Conservation (phyloP, 2,113 vertebrate species). For the Mobula birostris region DNA sequence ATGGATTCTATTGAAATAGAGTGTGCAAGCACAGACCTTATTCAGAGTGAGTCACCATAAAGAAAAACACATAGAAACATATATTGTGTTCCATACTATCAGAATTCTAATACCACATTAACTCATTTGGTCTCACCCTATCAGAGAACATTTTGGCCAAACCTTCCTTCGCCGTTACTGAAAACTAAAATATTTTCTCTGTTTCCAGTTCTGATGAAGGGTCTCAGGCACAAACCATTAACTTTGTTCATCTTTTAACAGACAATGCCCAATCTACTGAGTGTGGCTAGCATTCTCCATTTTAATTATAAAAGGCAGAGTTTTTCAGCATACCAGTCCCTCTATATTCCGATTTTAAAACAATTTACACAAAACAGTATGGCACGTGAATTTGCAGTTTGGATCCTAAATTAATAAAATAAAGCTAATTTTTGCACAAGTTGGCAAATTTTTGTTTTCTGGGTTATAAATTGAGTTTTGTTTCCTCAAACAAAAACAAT, state of each 20-base stretch:
- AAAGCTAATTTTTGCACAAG: neutral
- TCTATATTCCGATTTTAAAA: neutral
- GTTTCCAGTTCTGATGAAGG: no score
- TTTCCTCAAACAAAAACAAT: neutral
- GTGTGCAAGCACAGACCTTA: neutral
- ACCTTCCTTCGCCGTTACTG: no score
- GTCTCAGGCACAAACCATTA: no score
- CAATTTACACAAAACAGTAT: no score
- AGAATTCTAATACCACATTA: neutral
- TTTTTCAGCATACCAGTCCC: no score
- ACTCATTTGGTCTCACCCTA: neutral
- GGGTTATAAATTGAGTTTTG: neutral
- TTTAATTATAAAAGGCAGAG: no score
- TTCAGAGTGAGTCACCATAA: neutral
- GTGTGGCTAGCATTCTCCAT: no score
- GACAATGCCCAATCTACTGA: no score
- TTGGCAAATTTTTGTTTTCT: neutral
- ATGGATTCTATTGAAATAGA: no score
- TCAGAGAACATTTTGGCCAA: neutral
- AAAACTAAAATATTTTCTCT: no score
- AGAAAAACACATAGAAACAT: neutral
- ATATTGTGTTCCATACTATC: no score
- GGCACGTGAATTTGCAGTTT: neutral
- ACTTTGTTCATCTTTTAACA: no score
- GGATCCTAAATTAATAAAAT: neutral